phyloP scores from a whole-genome alignment of 2,888 invertebrate species.

The Tetranychus piercei region DNA sequence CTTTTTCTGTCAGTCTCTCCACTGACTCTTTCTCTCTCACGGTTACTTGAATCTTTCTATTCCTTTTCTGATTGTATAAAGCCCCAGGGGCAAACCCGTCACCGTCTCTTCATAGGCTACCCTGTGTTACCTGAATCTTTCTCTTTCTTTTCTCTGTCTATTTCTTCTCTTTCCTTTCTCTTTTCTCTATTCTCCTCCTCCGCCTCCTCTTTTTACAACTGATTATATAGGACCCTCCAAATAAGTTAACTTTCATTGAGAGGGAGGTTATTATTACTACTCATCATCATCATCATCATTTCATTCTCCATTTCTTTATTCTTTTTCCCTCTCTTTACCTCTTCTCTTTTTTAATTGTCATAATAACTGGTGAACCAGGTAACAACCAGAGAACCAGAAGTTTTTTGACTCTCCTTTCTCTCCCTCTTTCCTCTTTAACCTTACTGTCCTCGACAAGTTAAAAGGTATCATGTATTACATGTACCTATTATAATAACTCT shows the following conservation, averaged over 20 bases:
- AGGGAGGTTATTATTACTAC: not conserved
- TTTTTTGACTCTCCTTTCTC: not conserved
- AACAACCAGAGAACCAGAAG: conserved; percentile 1
- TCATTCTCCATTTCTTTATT: too few relatives aligned
- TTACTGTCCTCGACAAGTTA: not conserved
- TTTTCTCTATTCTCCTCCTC: not conserved
- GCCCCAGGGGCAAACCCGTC: not conserved
- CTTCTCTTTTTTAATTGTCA: not conserved
- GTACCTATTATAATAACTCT: too few relatives aligned
- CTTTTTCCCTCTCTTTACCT: too few relatives aligned
- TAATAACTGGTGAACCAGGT: conserved; percentile 1
- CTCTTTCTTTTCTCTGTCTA: not conserved
- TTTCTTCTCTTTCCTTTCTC: not conserved
- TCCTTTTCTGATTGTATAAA: not conserved
- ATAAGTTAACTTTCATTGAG: not conserved
- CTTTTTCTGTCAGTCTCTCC: not conserved
- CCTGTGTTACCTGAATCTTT: not conserved
- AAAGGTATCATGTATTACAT: not conserved
- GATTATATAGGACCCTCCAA: not conserved
- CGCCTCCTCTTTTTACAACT: not conserved
- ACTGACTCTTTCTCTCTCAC: not conserved
- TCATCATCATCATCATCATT: not conserved
- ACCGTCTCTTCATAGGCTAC: not conserved
- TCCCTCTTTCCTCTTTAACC: not conserved
- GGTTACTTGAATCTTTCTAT: not conserved